Base-by-base conservation (phyloP, 2,888 invertebrate species). In the Hydrotaea cyrtoneurina region DNA sequence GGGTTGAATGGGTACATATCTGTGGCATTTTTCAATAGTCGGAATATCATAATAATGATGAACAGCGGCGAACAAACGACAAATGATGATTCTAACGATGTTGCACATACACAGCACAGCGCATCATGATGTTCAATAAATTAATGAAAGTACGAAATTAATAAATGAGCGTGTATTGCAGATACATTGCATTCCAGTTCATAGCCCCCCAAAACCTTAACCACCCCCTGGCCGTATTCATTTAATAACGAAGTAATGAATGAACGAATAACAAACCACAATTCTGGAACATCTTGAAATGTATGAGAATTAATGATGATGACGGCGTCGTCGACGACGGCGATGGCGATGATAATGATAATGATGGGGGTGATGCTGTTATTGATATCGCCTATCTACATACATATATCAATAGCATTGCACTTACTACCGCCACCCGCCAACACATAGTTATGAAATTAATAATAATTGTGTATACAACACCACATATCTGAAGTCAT, bases 81-180 rank as follows among this genome's bases (percentile, higher is more conserved):
- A 10, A 31, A 15, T 59, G 46, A 46, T 23, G 39, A 69, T 69
- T 23, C 46, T 46, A 21, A 39, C 31, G 64, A 31, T 11, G 66
- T 19, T 21, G 31, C 53, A 11, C 7, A n/a, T 0, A 7, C 53
- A 21, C 23, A 1, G 76, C 57, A 31, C 55, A 57, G 71, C 55
- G 39, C 19, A 84, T 81, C 19, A 84, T 81, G 75, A 57, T 75
- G 64, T 55, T 76, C 59, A 78, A 81, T 81, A 79, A 79, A 79
- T 77, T 85, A 81, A 85, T 79, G 81, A 81, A 76, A 76, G 76
- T 73, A 73, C 13, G 64, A 53, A 64, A 80, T 80, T 55, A 78
- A 80, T 78, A 69, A 83, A 77, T 83, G 57, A 39, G 62, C 59
- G 43, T 53, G 11, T 69, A 21, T 69, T 15, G 1, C 0, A 62